Evolutionary conservation across 2,797 vertebrate genomes (phyloP).

Genomic region (Lophius americanus): DNA sequence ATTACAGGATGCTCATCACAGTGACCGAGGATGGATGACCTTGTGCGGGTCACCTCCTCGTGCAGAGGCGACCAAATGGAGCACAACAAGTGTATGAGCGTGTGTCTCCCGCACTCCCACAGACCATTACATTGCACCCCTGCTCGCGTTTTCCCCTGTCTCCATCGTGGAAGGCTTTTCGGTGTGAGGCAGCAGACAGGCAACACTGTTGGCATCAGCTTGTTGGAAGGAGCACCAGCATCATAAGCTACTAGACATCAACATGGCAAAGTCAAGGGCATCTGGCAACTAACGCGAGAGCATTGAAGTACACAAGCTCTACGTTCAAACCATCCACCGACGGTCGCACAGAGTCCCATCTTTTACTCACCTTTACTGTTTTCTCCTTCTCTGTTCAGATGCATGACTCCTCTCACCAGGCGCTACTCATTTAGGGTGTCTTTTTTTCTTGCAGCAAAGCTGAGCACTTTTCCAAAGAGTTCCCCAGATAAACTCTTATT

Average conservation of each 20-base stretch:
- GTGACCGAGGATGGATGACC: conserved; percentile 61
- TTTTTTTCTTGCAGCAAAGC: conserved; percentile 47
- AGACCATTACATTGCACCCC: conserved; percentile 42
- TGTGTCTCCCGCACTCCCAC: conserved; percentile 36
- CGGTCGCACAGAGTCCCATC: conserved; percentile 31
- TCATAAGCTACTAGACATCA: conserved; percentile 64
- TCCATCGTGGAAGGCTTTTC: conserved; percentile 30
- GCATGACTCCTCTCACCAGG: conserved; percentile 77
- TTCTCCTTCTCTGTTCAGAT: conserved; percentile 84
- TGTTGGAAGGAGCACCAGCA: conserved; percentile 65
- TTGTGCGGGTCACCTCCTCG: conserved; percentile 72
- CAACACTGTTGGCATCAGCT: conserved; percentile 42
- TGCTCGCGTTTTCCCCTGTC: conserved; percentile 42
- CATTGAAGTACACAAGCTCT: conserved; percentile 51
- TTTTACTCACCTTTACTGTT: conserved; percentile 80
- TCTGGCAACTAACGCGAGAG: conserved; percentile 71
- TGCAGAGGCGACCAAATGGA: conserved; percentile 29
- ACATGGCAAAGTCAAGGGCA: conserved; percentile 79
- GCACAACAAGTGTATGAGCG: conserved; percentile 80
- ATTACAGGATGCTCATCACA: conserved; percentile 30
- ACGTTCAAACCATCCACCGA: conserved; percentile 32
- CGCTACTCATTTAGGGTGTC: conserved; percentile 62
- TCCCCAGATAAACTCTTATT: conserved; percentile 69
- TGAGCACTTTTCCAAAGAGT: conserved; percentile 59
- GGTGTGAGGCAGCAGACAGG: conserved; percentile 32